These are phyloP conservation scores for Oncopodura yosiiana DNA, from an alignment of 1,140 invertebrate genomes.

Conservation along the genomic window DNA sequence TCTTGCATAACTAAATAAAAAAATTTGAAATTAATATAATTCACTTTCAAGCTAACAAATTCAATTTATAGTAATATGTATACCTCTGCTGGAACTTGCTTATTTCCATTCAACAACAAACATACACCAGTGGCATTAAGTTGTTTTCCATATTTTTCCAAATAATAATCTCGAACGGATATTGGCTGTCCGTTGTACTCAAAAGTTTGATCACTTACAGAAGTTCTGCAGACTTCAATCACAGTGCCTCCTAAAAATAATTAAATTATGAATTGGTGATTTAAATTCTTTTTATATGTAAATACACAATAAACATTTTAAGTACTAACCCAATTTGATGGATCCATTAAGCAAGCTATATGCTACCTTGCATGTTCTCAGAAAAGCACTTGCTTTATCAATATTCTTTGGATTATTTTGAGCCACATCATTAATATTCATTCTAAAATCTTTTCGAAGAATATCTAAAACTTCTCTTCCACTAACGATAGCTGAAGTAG, in stretches of 20 bases:
- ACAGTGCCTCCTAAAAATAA: too few species aligned
- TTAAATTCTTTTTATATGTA: too few species aligned
- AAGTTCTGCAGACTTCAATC: background rate
- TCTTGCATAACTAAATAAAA: constrained; percentile 9
- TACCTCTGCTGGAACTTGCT: constrained; percentile 24
- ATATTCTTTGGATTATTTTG: too few species aligned
- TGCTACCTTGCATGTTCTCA: too few species aligned
- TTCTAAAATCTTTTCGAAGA: too few species aligned
- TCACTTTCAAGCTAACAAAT: background rate
- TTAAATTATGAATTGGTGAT: too few species aligned
- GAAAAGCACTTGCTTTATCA: too few species aligned
- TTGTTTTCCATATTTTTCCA: background rate
- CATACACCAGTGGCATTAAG: constrained; percentile 11
- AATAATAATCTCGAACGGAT: constrained; percentile 19
- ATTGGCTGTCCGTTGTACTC: constrained; percentile 1
- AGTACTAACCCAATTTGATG: background rate
- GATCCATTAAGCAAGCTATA: too few species aligned
- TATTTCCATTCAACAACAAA: constrained; percentile 15
- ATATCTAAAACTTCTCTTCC: too few species aligned
- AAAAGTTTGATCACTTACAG: constrained; percentile 9
- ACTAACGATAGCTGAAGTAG: constrained; percentile 6
- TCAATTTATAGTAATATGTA: background rate
- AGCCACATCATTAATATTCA: too few species aligned
- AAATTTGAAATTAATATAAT: background rate
- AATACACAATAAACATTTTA: background rate